Conservation (phyloP, 2,797 vertebrate genomes). For the Diplodus puntazzo region DNA sequence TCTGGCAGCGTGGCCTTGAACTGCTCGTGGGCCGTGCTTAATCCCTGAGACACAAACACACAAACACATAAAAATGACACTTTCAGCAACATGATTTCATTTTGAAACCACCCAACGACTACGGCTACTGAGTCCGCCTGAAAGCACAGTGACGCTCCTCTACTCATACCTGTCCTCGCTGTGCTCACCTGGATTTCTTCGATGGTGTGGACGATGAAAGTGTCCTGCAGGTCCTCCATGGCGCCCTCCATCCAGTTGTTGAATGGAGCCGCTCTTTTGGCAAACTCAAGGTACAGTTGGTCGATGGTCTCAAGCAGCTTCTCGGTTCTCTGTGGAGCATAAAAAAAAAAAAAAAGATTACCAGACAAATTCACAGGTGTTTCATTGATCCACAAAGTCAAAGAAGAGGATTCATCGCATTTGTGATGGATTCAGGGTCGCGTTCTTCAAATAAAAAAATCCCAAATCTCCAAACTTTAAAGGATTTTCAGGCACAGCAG, state of each 20-base stretch:
- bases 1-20: constrained; percentile 98
- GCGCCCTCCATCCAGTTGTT: constrained; percentile 99
- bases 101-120: not conserved
- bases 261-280: constrained; percentile 97
- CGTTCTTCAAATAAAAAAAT: constrained; percentile 16
- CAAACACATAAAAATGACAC: not conserved
- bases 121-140: no score
- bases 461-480: constrained; percentile 15
- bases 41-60: constrained; percentile 84
- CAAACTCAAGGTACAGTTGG: constrained; percentile 96
- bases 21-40: constrained; percentile 97
- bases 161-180: no score
- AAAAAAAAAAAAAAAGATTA: not conserved
- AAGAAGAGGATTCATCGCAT: not conserved
- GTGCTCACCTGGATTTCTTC: constrained; percentile 95
- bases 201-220: constrained; percentile 98
- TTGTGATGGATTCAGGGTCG: not conserved
- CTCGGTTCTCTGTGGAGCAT: constrained; percentile 90
- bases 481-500: constrained; percentile 14
- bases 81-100: not conserved
- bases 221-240: constrained; percentile 99
- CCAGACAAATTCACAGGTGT: not conserved
- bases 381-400: not conserved
- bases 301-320: constrained; percentile 98
- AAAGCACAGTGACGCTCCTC: not conserved